Evolutionary conservation across 2,888 invertebrate genomes (phyloP).

Genomic region (Gerosis bhagava): DNA sequence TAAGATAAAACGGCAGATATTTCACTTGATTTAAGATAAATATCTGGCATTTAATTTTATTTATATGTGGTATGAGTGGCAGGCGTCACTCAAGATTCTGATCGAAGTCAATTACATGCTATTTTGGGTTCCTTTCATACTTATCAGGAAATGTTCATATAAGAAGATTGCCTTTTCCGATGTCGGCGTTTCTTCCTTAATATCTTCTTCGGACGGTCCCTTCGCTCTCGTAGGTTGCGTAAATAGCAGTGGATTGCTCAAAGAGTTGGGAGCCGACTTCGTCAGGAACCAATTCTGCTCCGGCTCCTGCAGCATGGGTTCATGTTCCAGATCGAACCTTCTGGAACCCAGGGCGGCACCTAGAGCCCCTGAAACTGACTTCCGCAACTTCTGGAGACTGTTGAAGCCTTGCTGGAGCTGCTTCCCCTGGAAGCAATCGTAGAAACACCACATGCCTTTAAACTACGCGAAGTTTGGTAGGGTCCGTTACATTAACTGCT

Average conservation of each 20-base stretch:
- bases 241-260: slow-evolving; percentile 83
- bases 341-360: slow-evolving; percentile 76
- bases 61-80: too few relatives aligned
- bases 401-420: slow-evolving; percentile 81
- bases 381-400: slow-evolving; percentile 87
- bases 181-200: slow-evolving; percentile 60
- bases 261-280: slow-evolving; percentile 89
- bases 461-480: slow-evolving; percentile 61
- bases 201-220: slow-evolving; percentile 54
- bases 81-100: too few relatives aligned
- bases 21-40: too few relatives aligned
- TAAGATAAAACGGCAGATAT: too few relatives aligned
- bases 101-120: too few relatives aligned
- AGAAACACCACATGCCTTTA: slow-evolving; percentile 80
- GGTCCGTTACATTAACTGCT: slow-evolving; percentile 37
- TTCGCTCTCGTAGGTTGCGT: slow-evolving; percentile 56
- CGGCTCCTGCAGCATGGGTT: slow-evolving; percentile 72
- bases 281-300: slow-evolving; percentile 91
- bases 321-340: slow-evolving; percentile 75
- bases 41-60: too few relatives aligned
- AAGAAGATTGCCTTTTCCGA: slow-evolving; percentile 61
- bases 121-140: too few relatives aligned
- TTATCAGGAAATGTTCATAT: too few relatives aligned
- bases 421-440: slow-evolving; percentile 79
- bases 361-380: slow-evolving; percentile 85